Percentiles rank a stretch among this genome's conserved stretches.
phyloP scores from a whole-genome alignment of 35 echinoderm and acorn worm species.

The Diadema setosum region DNA sequence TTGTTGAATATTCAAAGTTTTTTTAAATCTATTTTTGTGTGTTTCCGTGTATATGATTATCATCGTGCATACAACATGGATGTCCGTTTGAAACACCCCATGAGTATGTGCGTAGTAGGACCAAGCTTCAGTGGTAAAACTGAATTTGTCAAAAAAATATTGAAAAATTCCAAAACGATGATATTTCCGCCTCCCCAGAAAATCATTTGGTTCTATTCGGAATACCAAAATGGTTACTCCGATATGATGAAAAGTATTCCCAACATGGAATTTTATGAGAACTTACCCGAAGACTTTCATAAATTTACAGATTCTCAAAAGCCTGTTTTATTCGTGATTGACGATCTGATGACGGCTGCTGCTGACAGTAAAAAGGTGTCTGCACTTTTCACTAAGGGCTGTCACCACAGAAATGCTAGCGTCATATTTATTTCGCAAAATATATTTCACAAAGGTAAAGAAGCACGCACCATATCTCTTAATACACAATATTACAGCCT shows the following conservation, averaged over 20 bases:
- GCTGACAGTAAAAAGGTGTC: conserved; percentile 16
- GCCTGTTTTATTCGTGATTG: conserved; percentile 46
- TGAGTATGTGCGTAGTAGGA: conserved; percentile 34
- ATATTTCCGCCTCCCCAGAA: conserved; percentile 27
- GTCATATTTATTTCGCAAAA: conserved; percentile 76
- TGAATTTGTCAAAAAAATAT: conserved; percentile 32
- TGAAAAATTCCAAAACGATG: background rate
- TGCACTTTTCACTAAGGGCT: conserved; percentile 50
- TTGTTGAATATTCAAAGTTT: no score
- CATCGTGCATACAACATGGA: background rate
- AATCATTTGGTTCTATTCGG: conserved; percentile 64
- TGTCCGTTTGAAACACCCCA: conserved; percentile 31
- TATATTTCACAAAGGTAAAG: conserved; percentile 61
- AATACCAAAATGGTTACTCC: conserved; percentile 36
- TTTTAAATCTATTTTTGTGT: no score
- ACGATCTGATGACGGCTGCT: conserved; percentile 69
- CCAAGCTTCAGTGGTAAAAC: conserved; percentile 50
- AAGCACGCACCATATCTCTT: conserved; percentile 60
- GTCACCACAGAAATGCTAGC: conserved; percentile 40
- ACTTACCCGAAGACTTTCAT: conserved; percentile 23
- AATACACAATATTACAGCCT: conserved; percentile 59
- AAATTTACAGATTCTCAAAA: background rate
- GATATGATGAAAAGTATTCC: conserved; percentile 15
- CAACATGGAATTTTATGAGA: conserved; percentile 46
- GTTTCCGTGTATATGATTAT: background rate